Percentiles rank a stretch among this genome's conserved stretches.
phyloP scores from a whole-genome alignment of 1,140 invertebrate species.

The Aphidius gifuensis region DNA sequence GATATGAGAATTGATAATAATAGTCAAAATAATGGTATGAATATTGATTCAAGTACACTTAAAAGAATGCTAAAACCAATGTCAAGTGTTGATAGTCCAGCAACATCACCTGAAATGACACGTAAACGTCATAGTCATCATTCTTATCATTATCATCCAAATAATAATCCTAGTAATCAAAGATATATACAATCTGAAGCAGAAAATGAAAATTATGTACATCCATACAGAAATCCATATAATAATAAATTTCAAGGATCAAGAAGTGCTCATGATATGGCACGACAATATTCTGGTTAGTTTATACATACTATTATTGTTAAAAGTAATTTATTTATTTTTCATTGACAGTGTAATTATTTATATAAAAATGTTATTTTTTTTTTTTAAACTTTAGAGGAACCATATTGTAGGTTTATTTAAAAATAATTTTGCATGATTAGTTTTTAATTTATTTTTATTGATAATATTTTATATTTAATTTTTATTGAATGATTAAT shows the following conservation, averaged over 20 bases:
- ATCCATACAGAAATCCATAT: constrained; percentile 48
- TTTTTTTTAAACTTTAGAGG: too few species aligned
- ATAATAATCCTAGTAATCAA: constrained; percentile 48
- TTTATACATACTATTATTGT: constrained; percentile 4
- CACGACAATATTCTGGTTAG: constrained; percentile 46
- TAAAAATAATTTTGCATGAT: too few species aligned
- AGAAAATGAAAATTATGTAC: constrained; percentile 50
- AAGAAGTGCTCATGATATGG: constrained; percentile 53
- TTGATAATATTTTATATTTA: background rate
- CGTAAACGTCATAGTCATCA: constrained; percentile 64
- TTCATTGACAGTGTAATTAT: background rate
- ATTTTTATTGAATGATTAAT: too few species aligned
- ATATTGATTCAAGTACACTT: constrained; percentile 78
- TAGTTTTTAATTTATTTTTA: background rate
- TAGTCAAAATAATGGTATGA: constrained; percentile 55
- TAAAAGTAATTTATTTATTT: background rate
- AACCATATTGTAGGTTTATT: too few species aligned
- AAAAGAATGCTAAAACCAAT: constrained; percentile 93
- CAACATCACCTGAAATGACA: constrained; percentile 84
- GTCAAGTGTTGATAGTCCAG: constrained; percentile 80
- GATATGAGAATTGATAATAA: constrained; percentile 69
- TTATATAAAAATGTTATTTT: background rate
- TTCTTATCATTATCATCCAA: constrained; percentile 57
- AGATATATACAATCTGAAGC: constrained; percentile 53
- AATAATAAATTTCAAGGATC: constrained; percentile 57